A percentile compares a stretch with the other conserved stretches of the same genome.
Conservation (phyloP, 2,888 invertebrate species). For the Apomyelois bistriatella region DNA sequence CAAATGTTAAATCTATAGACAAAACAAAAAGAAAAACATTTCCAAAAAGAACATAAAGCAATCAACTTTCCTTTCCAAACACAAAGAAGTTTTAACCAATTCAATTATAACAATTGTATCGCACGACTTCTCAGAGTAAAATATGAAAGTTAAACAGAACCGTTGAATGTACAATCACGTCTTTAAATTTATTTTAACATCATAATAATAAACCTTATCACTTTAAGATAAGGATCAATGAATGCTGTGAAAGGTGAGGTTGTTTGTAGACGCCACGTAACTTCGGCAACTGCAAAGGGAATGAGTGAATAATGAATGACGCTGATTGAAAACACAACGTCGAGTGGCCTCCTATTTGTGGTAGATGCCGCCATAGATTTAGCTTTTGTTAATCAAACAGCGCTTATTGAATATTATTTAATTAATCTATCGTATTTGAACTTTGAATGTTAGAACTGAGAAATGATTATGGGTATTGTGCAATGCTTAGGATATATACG, state of each 20-base stretch:
- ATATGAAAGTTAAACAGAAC: slow-evolving; percentile 76
- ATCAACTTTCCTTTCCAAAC: slow-evolving; percentile 45
- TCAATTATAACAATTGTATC: slow-evolving; percentile 61
- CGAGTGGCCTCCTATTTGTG: slow-evolving; percentile 69
- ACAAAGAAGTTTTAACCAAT: slow-evolving; percentile 52
- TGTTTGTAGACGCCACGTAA: slow-evolving; percentile 22
- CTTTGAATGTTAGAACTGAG: slow-evolving; percentile 45
- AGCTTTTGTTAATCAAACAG: slow-evolving; percentile 76
- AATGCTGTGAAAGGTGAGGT: neutral
- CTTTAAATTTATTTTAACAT: slow-evolving; percentile 9
- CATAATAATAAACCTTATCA: neutral
- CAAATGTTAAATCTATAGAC: neutral
- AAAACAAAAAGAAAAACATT: neutral
- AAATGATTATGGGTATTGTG: slow-evolving; percentile 28
- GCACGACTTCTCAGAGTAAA: slow-evolving; percentile 55
- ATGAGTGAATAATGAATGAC: slow-evolving; percentile 77
- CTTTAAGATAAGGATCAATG: neutral
- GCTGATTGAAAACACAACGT: slow-evolving; percentile 73
- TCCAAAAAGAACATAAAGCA: slow-evolving; percentile 19
- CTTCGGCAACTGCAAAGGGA: slow-evolving; percentile 74
- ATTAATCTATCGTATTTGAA: slow-evolving; percentile 72
- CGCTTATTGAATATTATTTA: slow-evolving; percentile 75
- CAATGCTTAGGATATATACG: no score
- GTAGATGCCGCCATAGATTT: slow-evolving; percentile 78
- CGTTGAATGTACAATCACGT: slow-evolving; percentile 33